A percentile compares a stretch with the other conserved stretches of the same genome.
These are phyloP conservation scores for Botia almorhae DNA, from an alignment of 2,797 vertebrate species.

Conservation along the genomic window DNA sequence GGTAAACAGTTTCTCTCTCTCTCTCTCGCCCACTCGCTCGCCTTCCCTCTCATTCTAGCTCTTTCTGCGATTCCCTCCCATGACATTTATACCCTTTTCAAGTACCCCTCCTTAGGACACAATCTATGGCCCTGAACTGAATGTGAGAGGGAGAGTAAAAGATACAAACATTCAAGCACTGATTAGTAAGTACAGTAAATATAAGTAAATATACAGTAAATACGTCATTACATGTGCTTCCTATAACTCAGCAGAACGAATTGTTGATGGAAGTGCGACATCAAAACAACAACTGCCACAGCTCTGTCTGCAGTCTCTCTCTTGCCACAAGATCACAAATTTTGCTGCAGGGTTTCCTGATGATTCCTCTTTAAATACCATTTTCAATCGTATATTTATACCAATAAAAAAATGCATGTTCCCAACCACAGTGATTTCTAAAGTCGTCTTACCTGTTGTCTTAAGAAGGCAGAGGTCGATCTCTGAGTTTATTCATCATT, in stretches of 20 bases:
- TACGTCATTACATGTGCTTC: slow-evolving; percentile 88
- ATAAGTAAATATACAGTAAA: slow-evolving; percentile 63
- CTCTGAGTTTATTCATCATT: slow-evolving; percentile 14
- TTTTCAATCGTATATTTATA: slow-evolving; percentile 2
- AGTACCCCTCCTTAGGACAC: slow-evolving; percentile 59
- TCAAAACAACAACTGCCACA: slow-evolving; percentile 22
- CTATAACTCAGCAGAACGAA: slow-evolving; percentile 84
- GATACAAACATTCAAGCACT: slow-evolving; percentile 34
- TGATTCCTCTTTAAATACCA: slow-evolving; percentile 2
- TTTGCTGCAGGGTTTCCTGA: slow-evolving; percentile 18
- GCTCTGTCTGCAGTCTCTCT: slow-evolving; percentile 18
- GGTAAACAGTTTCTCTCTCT: slow-evolving; percentile 91
- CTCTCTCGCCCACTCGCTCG: slow-evolving; percentile 50
- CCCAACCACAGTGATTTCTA: not conserved
- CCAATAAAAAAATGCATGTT: not conserved
- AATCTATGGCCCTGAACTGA: slow-evolving; percentile 16
- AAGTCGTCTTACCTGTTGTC: slow-evolving; percentile 1
- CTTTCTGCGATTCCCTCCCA: slow-evolving; percentile 79
- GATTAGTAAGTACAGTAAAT: slow-evolving; percentile 69
- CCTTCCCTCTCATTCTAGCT: slow-evolving; percentile 41
- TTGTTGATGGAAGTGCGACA: slow-evolving; percentile 61
- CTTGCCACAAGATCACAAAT: no score
- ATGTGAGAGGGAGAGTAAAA: slow-evolving; percentile 19
- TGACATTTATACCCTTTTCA: slow-evolving; percentile 86
- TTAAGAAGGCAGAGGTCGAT: not conserved